Evolutionary conservation across 2,113 vertebrate species (phyloP), one percentile per base, ranked within the genome.

Genomic region (Solenodon paradoxus): DNA sequence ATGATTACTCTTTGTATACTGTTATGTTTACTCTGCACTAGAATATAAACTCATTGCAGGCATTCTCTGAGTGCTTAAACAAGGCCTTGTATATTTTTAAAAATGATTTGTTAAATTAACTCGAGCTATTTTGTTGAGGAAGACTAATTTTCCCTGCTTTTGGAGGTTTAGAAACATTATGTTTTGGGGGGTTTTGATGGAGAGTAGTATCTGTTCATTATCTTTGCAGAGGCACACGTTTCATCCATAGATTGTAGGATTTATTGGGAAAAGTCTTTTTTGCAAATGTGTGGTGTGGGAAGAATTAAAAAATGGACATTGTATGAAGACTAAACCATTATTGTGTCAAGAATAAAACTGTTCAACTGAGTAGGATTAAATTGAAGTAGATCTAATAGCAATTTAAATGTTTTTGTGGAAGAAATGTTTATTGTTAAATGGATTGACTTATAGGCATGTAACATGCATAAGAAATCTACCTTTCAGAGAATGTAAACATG

Each of bases 401-500:
- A 68, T 85, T 20, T 55, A 77, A 81, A 89, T 68, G n/a, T n/a
- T 84, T 75, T 47, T 81, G 17, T 61, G 28, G 45, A 30, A 32
- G 15, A 59, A 74, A 87, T 49, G 66, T 78, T 96, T 92, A 38
- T 82, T 77, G 19, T 94, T 83, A 69, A 66, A 55, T 87, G 74
- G 57, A 81, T 61, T 95, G 75, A 90, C 72, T 88, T 77, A 16
- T 55, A 72, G 28, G 49, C 53, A 90, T 81, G 35, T 68, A 89
- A 79, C 30, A 84, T 91, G 42, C 35, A 57, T 94, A 42, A 97
- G 63, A 90, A 81, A 77, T 91, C 63, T 85, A 45, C 53, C 59
- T 96, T 94, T 89, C 45, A 84, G 93, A 91, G 72, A 82, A 51
- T 85, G 16, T 74, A 85, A 91, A 88, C 64, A 87, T 5, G 94